A percentile compares a stretch with the other conserved stretches of the same genome.
Conservation (phyloP, 2,888 invertebrate species). For the Melipona bicolor region DNA sequence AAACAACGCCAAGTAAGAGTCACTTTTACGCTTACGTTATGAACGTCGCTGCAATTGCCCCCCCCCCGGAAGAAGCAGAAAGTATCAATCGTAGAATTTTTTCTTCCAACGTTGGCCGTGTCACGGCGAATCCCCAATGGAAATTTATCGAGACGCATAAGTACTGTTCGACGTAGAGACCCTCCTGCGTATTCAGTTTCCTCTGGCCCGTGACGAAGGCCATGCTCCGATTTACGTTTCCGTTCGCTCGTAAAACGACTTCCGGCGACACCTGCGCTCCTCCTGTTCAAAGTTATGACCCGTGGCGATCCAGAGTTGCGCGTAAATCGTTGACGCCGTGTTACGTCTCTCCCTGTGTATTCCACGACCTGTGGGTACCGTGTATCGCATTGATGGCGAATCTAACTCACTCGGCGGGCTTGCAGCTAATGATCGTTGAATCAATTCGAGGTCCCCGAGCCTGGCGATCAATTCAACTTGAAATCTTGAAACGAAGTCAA, state of each 20-base stretch:
- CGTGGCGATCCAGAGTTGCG: constrained; percentile 49
- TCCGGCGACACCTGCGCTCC: constrained; percentile 69
- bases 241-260: constrained; percentile 68
- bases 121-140: background rate
- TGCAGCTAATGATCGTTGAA: too few relatives aligned
- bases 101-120: background rate
- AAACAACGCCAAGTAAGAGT: background rate
- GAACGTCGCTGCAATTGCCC: background rate
- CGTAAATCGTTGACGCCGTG: constrained; percentile 44
- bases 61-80: too few relatives aligned
- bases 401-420: too few relatives aligned
- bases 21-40: background rate
- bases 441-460: too few relatives aligned
- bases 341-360: too few relatives aligned
- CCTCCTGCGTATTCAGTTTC: constrained; percentile 45
- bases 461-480: too few relatives aligned
- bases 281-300: constrained; percentile 55
- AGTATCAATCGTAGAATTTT: background rate
- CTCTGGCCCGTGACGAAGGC: constrained; percentile 63
- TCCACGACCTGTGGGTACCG: background rate
- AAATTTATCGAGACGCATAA: constrained; percentile 33
- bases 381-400: background rate
- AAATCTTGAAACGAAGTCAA: too few relatives aligned
- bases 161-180: constrained; percentile 31
- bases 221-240: constrained; percentile 67